Percentiles rank a stretch among this genome's conserved stretches.
Conservation (phyloP, 2,888 invertebrate genomes). For the Sipha maydis region DNA sequence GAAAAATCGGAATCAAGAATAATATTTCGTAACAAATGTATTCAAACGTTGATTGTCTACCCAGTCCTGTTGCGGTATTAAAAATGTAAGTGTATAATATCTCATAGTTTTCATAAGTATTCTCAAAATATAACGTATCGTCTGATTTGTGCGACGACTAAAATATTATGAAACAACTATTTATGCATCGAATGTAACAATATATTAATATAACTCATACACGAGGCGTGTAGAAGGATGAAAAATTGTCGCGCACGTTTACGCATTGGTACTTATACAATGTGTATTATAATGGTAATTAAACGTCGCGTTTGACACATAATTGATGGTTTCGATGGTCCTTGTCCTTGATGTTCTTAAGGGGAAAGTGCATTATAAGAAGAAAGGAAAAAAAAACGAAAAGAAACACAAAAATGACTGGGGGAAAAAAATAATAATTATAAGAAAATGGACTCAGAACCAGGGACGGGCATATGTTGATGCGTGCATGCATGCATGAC, state of each 20-base stretch:
- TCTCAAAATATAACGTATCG: no score
- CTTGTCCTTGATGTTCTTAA: no score
- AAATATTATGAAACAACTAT: no score
- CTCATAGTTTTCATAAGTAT: no score
- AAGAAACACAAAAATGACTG: slow-evolving; percentile 32
- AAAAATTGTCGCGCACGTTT: background rate
- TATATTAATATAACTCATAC: no score
- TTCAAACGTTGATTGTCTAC: no score
- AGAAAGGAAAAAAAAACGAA: background rate
- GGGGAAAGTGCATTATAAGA: background rate
- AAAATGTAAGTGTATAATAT: no score
- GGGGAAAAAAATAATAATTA: background rate
- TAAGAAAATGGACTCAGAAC: background rate
- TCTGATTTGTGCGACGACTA: no score
- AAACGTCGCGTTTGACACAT: slow-evolving; percentile 21
- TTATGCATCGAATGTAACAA: no score
- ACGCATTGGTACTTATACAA: background rate
- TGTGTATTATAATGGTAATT: slow-evolving; percentile 10
- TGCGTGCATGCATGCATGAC: slow-evolving; percentile 28
- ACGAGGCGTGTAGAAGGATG: no score
- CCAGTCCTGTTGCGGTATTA: background rate
- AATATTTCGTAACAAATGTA: no score
- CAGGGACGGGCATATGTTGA: slow-evolving; percentile 4
- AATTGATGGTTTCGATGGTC: slow-evolving; percentile 23
- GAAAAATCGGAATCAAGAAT: no score